Percentiles rank a stretch among this genome's conserved stretches.
These are phyloP conservation scores for Leucoraja ocellata DNA, from an alignment of 2,797 vertebrate genomes.

Conservation along the genomic window DNA sequence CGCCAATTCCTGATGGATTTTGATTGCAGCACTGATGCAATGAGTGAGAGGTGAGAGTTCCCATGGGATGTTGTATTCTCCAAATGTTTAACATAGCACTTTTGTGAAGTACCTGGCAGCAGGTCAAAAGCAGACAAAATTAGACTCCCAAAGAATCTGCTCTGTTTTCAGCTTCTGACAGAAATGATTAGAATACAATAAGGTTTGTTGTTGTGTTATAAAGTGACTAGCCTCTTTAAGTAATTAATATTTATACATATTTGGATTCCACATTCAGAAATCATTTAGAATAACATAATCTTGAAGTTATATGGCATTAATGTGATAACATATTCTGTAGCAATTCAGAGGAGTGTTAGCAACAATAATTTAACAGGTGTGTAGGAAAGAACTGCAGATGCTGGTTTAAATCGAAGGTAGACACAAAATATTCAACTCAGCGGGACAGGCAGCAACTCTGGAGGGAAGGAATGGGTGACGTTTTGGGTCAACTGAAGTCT, in stretches of 20 bases:
- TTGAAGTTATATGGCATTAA: not conserved
- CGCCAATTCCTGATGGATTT: not conserved
- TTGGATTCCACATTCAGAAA: not conserved
- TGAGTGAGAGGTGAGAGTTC: not conserved
- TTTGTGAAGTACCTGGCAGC: not conserved
- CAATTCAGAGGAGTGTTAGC: no score
- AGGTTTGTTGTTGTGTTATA: not conserved
- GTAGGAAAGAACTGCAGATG: no score
- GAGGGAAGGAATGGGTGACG: no score
- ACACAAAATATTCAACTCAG: no score
- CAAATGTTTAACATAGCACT: not conserved
- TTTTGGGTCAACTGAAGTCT: no score
- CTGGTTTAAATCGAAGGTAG: no score
- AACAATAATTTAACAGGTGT: no score
- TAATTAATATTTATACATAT: not conserved
- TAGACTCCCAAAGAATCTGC: not conserved
- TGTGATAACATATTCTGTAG: no score
- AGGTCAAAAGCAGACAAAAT: not conserved
- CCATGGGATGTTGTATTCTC: not conserved
- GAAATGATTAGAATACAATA: slow-evolving; percentile 6
- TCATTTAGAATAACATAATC: not conserved
- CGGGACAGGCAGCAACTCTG: no score
- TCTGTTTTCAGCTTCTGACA: not conserved
- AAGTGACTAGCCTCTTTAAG: not conserved
- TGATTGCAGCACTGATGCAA: not conserved